Conservation (phyloP, 2,113 vertebrate genomes). For the Corythornis madagascariensis region DNA sequence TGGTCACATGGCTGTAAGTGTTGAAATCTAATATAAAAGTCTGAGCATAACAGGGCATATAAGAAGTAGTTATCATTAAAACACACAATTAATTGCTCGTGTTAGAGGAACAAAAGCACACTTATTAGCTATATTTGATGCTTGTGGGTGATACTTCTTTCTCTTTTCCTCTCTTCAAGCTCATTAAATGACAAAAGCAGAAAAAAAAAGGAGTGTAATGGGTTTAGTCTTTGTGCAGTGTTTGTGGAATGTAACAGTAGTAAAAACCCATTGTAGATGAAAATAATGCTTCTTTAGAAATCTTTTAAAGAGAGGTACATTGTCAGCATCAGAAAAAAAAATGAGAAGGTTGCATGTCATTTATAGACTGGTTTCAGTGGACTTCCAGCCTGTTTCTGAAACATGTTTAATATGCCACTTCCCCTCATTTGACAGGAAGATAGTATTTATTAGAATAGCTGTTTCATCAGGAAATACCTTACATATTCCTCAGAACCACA, state of each 20-base stretch:
- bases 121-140: not conserved
- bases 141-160: not conserved
- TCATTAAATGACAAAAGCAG: not conserved
- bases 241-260: constrained; percentile 8
- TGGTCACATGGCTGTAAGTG: not conserved
- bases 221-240: not conserved
- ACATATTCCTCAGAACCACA: not conserved
- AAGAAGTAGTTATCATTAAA: constrained; percentile 22
- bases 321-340: not conserved
- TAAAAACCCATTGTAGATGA: not conserved
- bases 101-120: not conserved
- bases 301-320: not conserved
- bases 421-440: not conserved
- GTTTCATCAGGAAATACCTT: not conserved
- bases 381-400: not conserved
- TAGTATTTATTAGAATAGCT: not conserved
- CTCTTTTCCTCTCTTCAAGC: not conserved
- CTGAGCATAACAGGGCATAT: not conserved
- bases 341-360: not conserved
- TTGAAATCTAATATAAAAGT: not conserved
- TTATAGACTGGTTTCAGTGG: not conserved
- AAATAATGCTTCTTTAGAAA: constrained; percentile 22
- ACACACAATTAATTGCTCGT: not conserved
- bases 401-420: not conserved
- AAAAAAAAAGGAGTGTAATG: not conserved